Base-by-base conservation (phyloP, 1,140 invertebrate genomes). In the Drosophila rhopaloa region DNA sequence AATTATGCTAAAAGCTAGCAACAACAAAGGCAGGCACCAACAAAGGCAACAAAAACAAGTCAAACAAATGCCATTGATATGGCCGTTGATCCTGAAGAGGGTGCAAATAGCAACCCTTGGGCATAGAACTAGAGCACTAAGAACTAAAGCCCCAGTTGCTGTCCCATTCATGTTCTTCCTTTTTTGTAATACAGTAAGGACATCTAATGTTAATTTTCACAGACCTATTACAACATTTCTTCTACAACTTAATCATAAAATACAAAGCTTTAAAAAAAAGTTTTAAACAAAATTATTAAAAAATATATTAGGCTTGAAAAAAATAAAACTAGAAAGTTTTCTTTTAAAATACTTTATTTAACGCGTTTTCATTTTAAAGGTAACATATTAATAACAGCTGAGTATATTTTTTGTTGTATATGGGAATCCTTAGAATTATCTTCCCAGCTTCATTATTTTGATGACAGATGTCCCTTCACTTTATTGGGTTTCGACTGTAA, bases 1-100 rank as follows among this genome's bases (percentile, higher is more conserved):
- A 90, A 85, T 90, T 89, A 89, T 81, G 77, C 84, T 89, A 89
- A 89, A 89, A 89, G 84, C 84, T 72, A 81, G 80, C 80, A 86
- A 77, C 82, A 86, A 82, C 61, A 71, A 68, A 46, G 43, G 41
- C 61, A 46, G 55, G 37, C 58, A 51, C 35, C 19, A 57, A 73
- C 59, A 72, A 53, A 51, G 50, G 38, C 54, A 74, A 59, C 14
- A 47, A 55, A 61, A 85, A 62, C 81, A 84, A 78, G 68, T 60
- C 68, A 82, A 68, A 82, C 79, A 82, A 82, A 78, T 73, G 68
- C 73, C 84, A 88, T 84, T 79, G 83, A 88, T 89, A 88, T 63
- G 51, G 8, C n/a, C 51, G 41, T 57, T 53, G 51, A 66, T 51
- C 71, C 59, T 68, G 75, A 79, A 74, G 80, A 89, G 84, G 84